Conservation (phyloP, 2,797 vertebrate genomes). For the Clarias laeviceps region DNA sequence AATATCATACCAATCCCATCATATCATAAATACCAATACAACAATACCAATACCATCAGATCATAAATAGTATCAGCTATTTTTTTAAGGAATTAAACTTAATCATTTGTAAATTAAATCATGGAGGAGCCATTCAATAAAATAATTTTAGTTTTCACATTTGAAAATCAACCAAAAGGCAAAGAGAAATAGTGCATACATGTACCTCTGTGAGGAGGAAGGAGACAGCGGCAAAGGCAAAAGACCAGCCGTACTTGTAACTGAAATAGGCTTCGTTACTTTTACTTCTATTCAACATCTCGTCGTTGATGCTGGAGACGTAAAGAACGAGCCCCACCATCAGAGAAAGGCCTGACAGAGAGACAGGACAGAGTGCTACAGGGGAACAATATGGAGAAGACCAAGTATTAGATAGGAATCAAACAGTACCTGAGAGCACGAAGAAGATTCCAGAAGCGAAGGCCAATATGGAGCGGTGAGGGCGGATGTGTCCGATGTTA, state of each 20-base stretch:
- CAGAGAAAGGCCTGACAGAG: constrained; percentile 76
- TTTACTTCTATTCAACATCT: constrained; percentile 89
- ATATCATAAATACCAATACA: neutral
- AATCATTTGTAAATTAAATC: neutral
- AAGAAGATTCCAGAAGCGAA: constrained; percentile 97
- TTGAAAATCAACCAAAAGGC: neutral
- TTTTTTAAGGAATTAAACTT: neutral
- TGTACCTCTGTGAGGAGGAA: constrained; percentile 89
- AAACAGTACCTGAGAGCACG: constrained; percentile 86
- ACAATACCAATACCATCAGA: neutral
- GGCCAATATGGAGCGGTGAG: constrained; percentile 91
- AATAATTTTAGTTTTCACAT: neutral
- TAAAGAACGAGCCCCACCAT: constrained; percentile 91
- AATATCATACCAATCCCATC: neutral
- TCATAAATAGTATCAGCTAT: neutral
- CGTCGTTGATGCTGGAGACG: constrained; percentile 91
- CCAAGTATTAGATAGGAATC: neutral
- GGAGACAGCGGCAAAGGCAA: constrained; percentile 88
- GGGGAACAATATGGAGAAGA: neutral
- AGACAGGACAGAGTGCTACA: neutral
- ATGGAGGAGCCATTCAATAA: neutral
- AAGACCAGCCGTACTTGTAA: constrained; percentile 91
- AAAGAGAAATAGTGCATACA: neutral
- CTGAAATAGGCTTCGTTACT: constrained; percentile 85
- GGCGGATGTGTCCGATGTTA: constrained; percentile 91